Percentiles rank a stretch among this genome's conserved stretches.
phyloP scores from a whole-genome alignment of 2,888 invertebrate species.

The Cylloceria caligata region DNA sequence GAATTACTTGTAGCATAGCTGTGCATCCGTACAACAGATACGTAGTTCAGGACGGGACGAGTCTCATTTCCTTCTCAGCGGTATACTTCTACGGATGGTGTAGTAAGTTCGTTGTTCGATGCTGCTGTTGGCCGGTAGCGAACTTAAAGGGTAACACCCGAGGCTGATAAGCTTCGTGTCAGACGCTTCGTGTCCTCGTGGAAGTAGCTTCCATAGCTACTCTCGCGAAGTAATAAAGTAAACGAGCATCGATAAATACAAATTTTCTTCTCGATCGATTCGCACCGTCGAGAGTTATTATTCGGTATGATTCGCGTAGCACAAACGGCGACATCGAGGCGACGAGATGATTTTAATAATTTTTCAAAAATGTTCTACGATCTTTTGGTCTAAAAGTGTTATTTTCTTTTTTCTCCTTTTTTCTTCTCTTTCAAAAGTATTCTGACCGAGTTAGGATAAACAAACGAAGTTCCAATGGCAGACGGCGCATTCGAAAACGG shows the following conservation, averaged over 20 bases:
- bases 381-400: background rate
- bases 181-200: too few species aligned
- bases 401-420: background rate
- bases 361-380: conserved; percentile 20
- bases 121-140: conserved; percentile 8
- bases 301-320: background rate
- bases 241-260: conserved; percentile 40
- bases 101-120: conserved; percentile 45
- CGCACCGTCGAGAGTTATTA: background rate
- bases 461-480: conserved; percentile 34
- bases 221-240: conserved; percentile 24
- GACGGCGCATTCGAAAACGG: conserved; percentile 70
- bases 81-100: conserved; percentile 26
- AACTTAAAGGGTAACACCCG: conserved; percentile 39
- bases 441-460: conserved; percentile 29
- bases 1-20: background rate
- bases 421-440: background rate
- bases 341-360: conserved; percentile 28
- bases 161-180: background rate
- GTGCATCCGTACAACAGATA: background rate
- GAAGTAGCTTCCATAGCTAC: conserved; percentile 32
- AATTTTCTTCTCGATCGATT: conserved; percentile 50
- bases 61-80: conserved; percentile 56
- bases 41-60: conserved; percentile 37
- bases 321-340: background rate